Evolutionary conservation across 2,113 vertebrate species (phyloP), one percentile per base, ranked within the genome.

Genomic region (Electrona antarctica): DNA sequence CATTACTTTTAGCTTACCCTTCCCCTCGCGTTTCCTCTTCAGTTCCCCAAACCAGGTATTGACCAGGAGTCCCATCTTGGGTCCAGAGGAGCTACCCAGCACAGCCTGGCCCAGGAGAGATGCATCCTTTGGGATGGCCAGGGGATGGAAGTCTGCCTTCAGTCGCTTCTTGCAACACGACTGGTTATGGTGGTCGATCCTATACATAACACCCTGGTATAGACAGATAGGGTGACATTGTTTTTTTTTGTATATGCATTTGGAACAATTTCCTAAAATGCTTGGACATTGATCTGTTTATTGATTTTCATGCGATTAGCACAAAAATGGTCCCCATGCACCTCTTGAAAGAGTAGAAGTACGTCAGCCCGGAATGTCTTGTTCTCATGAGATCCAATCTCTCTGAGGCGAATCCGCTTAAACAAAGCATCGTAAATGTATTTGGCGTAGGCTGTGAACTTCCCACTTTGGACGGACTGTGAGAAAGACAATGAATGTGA

Each of bases 41-140:
- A 71, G 13, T 0, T 87, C 60, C 75, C 92, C 93, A 0, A 0
- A 3, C 93, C 92, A 94, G 15, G 60, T 81, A 85, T 94, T 91
- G 63, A 93, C 89, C 62, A 93, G 85, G 8, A 94, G 86, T 45
- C 93, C 92, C 59, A 92, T 7, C 0, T 89, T 88, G 0, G 87
- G 88, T 10, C 6, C 77, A 0, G 92, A 92, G 0, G 91, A 91
- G 66, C 85, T 91, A 12, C 93, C 93, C 13, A 93, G 0, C 8
- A 93, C 0, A 0, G 2, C 29, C 74, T 92, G 92, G 1, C 67
- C 21, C 45, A 90, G 0, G 10, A 92, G 71, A 8, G 67, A 6
- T 0, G 92, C 85, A 2, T 82, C 61, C 5, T 52, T 54, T 0
- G 93, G 93, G 55, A 94, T 60, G 0, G 1, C 64, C 64, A 89